Conservation (phyloP, 2,797 vertebrate species). For the Enteromius unitaeniatus region DNA sequence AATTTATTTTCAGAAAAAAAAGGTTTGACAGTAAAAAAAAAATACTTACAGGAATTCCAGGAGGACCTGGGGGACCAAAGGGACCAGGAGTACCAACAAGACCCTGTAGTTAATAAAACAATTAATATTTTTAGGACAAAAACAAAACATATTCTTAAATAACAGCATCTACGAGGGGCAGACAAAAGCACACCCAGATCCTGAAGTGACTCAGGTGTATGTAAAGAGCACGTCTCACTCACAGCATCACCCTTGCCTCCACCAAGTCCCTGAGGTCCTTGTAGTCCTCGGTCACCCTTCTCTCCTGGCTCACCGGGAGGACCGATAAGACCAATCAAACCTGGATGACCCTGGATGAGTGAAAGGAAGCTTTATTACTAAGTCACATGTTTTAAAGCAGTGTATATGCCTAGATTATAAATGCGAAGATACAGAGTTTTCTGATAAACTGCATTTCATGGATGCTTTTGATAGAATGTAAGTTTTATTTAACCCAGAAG, state of each 20-base stretch:
- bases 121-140: neutral
- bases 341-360: conserved; percentile 80
- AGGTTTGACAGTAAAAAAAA: neutral
- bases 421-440: neutral
- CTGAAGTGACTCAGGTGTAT: conserved; percentile 10
- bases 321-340: conserved; percentile 84
- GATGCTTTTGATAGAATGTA: neutral
- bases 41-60: conserved; percentile 92
- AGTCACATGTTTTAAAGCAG: neutral
- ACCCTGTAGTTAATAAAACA: conserved; percentile 77
- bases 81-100: conserved; percentile 84
- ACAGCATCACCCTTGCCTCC: conserved; percentile 93
- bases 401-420: neutral
- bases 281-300: conserved; percentile 93
- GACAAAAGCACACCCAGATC: neutral
- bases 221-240: conserved; percentile 68
- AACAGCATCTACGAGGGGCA: neutral
- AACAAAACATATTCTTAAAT: neutral
- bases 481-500: neutral
- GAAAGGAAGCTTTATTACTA: conserved; percentile 1
- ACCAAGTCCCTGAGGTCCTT: conserved; percentile 86
- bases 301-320: conserved; percentile 83
- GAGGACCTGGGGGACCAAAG: conserved; percentile 92
- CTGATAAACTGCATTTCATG: neutral
- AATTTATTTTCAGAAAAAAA: neutral